A percentile compares a stretch with the other conserved stretches of the same genome.
Evolutionary conservation across 2,888 invertebrate species (phyloP).

Genomic region (Brachycybe producta): DNA sequence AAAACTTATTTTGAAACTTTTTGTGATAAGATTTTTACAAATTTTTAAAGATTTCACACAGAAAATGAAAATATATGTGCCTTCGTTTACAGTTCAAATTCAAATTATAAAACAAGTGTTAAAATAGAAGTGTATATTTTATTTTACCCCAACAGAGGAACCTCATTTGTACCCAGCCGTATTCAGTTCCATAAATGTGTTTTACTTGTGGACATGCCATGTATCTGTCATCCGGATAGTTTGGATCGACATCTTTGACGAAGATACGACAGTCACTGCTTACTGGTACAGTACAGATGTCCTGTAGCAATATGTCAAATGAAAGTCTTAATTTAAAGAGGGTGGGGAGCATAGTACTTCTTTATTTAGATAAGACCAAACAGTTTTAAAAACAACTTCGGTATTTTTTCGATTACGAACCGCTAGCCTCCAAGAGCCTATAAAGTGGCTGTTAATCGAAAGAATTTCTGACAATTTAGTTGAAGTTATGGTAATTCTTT

Average conservation of each 20-base stretch:
- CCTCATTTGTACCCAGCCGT: not conserved
- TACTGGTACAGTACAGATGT: slow-evolving; percentile 4
- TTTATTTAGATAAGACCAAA: no score
- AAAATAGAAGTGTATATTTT: no score
- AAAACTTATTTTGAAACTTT: not conserved
- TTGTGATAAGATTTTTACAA: not conserved
- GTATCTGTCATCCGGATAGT: not conserved
- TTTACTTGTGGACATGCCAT: not conserved
- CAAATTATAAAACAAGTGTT: no score
- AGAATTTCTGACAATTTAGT: not conserved
- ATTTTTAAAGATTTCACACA: not conserved
- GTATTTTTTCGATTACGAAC: no score
- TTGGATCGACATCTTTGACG: not conserved
- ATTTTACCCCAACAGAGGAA: slow-evolving; percentile 12
- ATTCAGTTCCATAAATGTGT: not conserved
- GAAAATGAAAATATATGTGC: no score
- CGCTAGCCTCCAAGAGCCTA: no score
- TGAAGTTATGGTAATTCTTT: not conserved
- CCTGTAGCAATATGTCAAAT: not conserved
- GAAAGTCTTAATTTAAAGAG: not conserved
- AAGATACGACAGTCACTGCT: slow-evolving; percentile 5
- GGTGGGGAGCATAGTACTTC: not conserved
- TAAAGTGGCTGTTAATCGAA: no score
- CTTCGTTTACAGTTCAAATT: no score
- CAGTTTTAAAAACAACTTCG: no score